A percentile compares a stretch with the other conserved stretches of the same genome.
Conservation (phyloP, 2,888 invertebrate species). For the Scelioninae gen. 2 region DNA sequence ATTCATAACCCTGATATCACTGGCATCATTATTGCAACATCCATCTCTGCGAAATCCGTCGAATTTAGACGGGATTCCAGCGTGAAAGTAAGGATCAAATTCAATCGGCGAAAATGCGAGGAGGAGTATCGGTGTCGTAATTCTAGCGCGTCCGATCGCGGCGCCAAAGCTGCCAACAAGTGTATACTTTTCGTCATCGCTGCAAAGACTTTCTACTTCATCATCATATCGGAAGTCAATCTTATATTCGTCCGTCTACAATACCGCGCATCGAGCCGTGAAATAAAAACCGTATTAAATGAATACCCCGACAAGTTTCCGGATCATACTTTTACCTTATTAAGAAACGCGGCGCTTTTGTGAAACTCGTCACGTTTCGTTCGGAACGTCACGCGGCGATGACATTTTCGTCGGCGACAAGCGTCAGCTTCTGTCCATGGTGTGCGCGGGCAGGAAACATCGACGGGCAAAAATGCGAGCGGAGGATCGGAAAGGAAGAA, state of each 20-base stretch:
- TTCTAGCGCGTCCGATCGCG: conserved; percentile 24
- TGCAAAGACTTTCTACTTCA: conserved; percentile 54
- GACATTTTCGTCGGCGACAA: conserved; percentile 29
- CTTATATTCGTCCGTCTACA: conserved; percentile 41
- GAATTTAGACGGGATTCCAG: neutral
- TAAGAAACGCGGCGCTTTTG: conserved; percentile 26
- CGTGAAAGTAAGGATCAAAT: conserved; percentile 33
- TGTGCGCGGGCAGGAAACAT: too few relatives aligned
- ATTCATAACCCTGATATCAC: too few relatives aligned
- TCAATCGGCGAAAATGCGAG: conserved; percentile 20
- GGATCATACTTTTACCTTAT: conserved; percentile 34
- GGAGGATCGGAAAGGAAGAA: neutral
- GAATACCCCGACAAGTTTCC: conserved; percentile 38
- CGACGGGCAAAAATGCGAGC: too few relatives aligned
- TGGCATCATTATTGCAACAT: too few relatives aligned
- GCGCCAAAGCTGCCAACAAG: conserved; percentile 16
- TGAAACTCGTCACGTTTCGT: conserved; percentile 23
- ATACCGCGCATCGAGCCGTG: conserved; percentile 37
- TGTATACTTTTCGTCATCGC: conserved; percentile 36
- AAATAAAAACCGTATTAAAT: conserved; percentile 53
- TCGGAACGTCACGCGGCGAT: conserved; percentile 21
- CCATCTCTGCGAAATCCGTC: neutral
- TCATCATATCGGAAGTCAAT: conserved; percentile 54
- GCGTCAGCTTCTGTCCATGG: too few relatives aligned
- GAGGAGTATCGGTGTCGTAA: conserved; percentile 40